phyloP scores from a whole-genome alignment of 2,888 invertebrate species.

The Pemphredon lugubris region DNA sequence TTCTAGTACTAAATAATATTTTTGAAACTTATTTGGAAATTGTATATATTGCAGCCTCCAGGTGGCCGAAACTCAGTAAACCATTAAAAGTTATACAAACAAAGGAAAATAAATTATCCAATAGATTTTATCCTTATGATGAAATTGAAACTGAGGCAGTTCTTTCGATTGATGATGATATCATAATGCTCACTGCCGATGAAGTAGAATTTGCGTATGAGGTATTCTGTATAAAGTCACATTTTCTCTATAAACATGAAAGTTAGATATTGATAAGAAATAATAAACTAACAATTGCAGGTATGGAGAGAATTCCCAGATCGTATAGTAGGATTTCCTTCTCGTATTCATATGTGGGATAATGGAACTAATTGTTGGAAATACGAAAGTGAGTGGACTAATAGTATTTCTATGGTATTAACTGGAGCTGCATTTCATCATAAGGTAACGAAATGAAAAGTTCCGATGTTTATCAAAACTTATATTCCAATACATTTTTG shows the following conservation, averaged over 20 bases:
- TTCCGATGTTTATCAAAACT: conserved; percentile 10
- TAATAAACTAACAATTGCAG: conserved; percentile 78
- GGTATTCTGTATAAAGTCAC: too few species aligned
- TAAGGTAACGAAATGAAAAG: conserved; percentile 83
- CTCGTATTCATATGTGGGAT: conserved; percentile 96
- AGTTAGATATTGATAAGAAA: neutral
- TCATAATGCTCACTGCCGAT: conserved; percentile 96
- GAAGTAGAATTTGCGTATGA: conserved; percentile 97
- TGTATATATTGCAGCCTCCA: conserved; percentile 84
- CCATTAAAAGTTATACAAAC: conserved; percentile 95
- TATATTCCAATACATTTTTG: conserved; percentile 2
- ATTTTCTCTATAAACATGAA: neutral
- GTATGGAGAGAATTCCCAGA: conserved; percentile 99
- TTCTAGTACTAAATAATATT: conserved; percentile 1
- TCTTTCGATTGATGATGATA: conserved; percentile 97
- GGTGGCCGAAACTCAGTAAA: conserved; percentile 94
- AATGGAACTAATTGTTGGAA: conserved; percentile 92
- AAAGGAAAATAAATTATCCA: conserved; percentile 95
- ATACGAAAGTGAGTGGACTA: conserved; percentile 99
- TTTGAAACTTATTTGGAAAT: neutral
- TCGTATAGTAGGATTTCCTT: conserved; percentile 97
- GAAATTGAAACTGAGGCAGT: conserved; percentile 98
- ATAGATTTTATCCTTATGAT: conserved; percentile 96
- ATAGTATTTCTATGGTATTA: conserved; percentile 96
- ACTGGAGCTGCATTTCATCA: conserved; percentile 99